phyloP scores from a whole-genome alignment of 2,888 invertebrate genomes.

The Parthenolecanium corni region DNA sequence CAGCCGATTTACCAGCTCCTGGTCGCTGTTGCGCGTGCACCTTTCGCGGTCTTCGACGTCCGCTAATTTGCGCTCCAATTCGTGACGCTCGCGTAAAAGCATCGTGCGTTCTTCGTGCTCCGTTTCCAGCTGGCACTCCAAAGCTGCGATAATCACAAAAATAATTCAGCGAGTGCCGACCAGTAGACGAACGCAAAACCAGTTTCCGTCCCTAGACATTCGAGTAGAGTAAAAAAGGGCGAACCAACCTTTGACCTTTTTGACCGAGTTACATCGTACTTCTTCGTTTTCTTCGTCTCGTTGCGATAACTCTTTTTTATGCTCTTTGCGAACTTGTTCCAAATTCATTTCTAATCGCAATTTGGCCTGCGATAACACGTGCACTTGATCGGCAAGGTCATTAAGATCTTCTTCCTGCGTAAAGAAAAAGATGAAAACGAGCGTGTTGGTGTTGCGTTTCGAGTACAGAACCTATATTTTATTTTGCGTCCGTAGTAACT shows the following conservation, averaged over 20 bases:
- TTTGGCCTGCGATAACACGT: constrained; percentile 83
- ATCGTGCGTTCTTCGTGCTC: constrained; percentile 85
- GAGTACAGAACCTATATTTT: neutral
- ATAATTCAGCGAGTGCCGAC: neutral
- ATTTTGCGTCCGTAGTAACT: neutral
- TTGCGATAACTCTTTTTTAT: constrained; percentile 75
- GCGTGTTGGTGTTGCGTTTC: too few relatives aligned
- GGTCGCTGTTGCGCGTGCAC: constrained; percentile 58
- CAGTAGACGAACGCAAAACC: neutral
- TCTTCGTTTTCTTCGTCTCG: constrained; percentile 91
- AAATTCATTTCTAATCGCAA: constrained; percentile 84
- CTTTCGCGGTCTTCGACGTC: constrained; percentile 66
- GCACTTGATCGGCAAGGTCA: constrained; percentile 83
- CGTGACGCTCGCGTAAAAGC: constrained; percentile 77
- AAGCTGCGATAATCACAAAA: constrained; percentile 45
- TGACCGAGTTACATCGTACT: constrained; percentile 74
- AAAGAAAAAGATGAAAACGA: too few relatives aligned
- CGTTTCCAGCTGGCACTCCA: constrained; percentile 83
- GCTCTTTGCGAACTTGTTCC: constrained; percentile 83
- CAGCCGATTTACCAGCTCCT: constrained; percentile 58
- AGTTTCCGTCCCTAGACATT: neutral
- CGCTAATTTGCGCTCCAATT: constrained; percentile 73
- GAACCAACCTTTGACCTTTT: constrained; percentile 67
- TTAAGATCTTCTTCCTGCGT: constrained; percentile 79
- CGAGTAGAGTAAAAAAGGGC: neutral